phyloP scores from a whole-genome alignment of 2,113 vertebrate genomes.

The Acinonyx jubatus region DNA sequence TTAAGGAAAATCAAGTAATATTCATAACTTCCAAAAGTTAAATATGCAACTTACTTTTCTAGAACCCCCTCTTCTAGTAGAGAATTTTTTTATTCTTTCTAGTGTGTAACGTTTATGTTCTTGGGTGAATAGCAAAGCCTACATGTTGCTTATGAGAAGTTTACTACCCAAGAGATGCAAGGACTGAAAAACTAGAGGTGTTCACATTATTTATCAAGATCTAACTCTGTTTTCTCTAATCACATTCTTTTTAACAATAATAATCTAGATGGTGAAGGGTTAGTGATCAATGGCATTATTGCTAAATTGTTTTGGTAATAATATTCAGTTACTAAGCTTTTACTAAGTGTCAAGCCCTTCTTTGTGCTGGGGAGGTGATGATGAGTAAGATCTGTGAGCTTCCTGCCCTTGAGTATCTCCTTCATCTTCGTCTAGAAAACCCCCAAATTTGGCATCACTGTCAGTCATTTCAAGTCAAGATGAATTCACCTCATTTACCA shows the following conservation, averaged over 20 bases:
- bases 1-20: neutral
- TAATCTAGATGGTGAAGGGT: neutral
- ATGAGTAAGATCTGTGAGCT: neutral
- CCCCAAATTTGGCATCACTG: neutral
- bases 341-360: neutral
- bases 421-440: neutral
- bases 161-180: neutral
- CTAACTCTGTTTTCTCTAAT: neutral
- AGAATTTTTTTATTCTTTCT: neutral
- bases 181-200: neutral
- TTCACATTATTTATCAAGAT: neutral
- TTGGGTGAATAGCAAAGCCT: neutral
- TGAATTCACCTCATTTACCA: neutral
- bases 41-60: neutral
- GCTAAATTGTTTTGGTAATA: constrained; percentile 7
- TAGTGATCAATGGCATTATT: neutral
- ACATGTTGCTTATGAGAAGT: neutral
- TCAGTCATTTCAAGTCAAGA: neutral
- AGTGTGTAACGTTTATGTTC: neutral
- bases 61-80: neutral
- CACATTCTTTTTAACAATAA: neutral
- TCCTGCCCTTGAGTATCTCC: neutral
- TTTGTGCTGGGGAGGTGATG: neutral
- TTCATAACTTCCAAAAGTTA: constrained; percentile 8
- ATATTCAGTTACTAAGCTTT: neutral